Base-by-base conservation (phyloP, 2,113 vertebrate genomes). In the Scomber scombrus region DNA sequence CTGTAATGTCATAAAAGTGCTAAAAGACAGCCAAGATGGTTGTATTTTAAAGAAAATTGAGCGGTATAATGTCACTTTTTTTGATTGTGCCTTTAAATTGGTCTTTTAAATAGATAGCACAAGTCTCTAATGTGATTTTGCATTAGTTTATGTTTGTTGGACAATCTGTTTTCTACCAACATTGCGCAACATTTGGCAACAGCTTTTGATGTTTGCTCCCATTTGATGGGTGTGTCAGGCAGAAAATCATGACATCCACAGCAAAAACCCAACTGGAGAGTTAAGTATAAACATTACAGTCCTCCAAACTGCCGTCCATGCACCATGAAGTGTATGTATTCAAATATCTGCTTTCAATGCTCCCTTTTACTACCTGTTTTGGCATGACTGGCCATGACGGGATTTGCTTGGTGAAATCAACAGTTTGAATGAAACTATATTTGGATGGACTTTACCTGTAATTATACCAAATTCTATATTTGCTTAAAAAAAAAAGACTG, bases 201-300 rank as follows among this genome's bases (percentile, higher is more conserved):
- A 55, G 50, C 26, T 71, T 75, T 52, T 31, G 16, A 57, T 40
- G 49, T 66, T 54, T 50, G n/a, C 65, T 70, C 60, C 29, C 14
- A 69, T 67, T 80, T 52, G 26, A 45, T 83, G 84, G 71, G 74
- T 86, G 66, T 84, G 67, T 81, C 68, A 0, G 29, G 26, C 9
- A 67, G 11, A 70, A 81, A 84, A 69, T 62, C 3, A 51, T 57
- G 43, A 75, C 34, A 73, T 70, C 31, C 45, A 61, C 5, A 52
- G 57, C 45, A 71, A 58, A 80, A 69, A 77, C 11, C 66, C 5
- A 71, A 73, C 10, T 46, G 61, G 72, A 54, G 71, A 57, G n/a
- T 81, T 73, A 34, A 80, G 57, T 45, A 71, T 69, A 65, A 70
- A 71, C 34, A 50, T 19, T 71, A 58, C 40, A 68, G 26, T 57